Evolutionary conservation across 2,888 invertebrate genomes (phyloP).

Genomic region (Pachydiplax longipennis): DNA sequence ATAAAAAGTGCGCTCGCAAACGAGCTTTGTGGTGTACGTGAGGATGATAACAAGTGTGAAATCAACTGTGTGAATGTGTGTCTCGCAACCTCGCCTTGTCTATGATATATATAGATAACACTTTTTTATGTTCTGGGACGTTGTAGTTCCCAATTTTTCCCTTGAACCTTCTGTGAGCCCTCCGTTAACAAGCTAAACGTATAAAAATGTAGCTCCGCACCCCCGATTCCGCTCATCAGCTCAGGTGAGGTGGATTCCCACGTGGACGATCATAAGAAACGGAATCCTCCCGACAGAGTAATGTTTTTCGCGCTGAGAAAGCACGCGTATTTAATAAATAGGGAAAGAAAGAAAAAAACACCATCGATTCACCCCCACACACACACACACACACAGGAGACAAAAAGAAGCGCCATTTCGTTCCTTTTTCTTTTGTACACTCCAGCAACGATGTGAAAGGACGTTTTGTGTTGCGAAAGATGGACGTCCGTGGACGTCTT

Average conservation of each 20-base stretch:
- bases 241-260: neutral
- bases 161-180: constrained; percentile 11
- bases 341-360: neutral
- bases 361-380: neutral
- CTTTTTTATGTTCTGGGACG: constrained; percentile 39
- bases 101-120: constrained; percentile 42
- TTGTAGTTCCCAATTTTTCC: constrained; percentile 31
- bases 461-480: neutral
- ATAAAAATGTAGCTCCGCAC: neutral
- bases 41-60: neutral
- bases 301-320: neutral
- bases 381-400: neutral
- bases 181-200: constrained; percentile 14
- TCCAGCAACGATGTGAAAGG: neutral
- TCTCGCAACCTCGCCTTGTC: constrained; percentile 42
- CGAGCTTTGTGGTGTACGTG: constrained; percentile 12
- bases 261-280: neutral
- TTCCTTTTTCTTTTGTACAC: neutral
- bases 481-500: neutral
- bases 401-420: neutral
- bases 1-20: constrained; percentile 31
- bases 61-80: constrained; percentile 9
- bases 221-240: neutral
- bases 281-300: neutral
- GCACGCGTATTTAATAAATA: neutral